Base-by-base conservation (phyloP, 2,113 vertebrate species). In the Malaclemys terrapin region DNA sequence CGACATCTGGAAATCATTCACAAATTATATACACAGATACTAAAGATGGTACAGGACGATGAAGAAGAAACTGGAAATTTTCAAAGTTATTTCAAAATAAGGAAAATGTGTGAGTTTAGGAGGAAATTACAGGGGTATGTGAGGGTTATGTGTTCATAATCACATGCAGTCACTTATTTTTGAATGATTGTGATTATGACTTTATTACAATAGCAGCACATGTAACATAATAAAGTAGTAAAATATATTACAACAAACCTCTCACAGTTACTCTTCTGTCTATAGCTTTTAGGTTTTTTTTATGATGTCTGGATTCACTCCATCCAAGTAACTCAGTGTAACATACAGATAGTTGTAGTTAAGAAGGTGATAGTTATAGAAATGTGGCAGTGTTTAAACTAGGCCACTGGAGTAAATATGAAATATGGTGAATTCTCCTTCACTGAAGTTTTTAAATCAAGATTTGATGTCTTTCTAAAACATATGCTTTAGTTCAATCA, bases 1-100 rank as follows among this genome's bases (percentile, higher is more conserved):
- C 84, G 5, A 1, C 45, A 19, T 84, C 14, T 79, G 42, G 89
- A 79, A 94, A 76, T 93, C 81, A 87, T 90, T 91, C 69, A 89
- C 47, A 82, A 82, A 62, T 81, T 45, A 9, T 89, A 75, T 47
- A 31, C 88, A 53, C 27, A 5, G 25, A 62, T 87, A n/a, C 13
- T 69, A 49, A 38, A 14, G 87, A 9, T 82, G 19, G 88, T 80
- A 82, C 90, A 89, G 12, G 65, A 35, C 47, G 79, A 59, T 0
- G 0, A 88, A 81, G 92, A 76, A 13, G 72, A 76, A 76, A 76
- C 9, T 3, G 9, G 27, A 10, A 11, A 82, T 91, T 93, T 78
- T 75, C n/a, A 24, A 38, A 59, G 31, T n/a, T 69, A 69, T 69
- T 20, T 69, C 35, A 69, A n/a, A 69, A 69, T 69, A n/a, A 69